These are phyloP conservation scores for Halichoerus grypus DNA, from an alignment of 2,113 vertebrate species.

Conservation along the genomic window DNA sequence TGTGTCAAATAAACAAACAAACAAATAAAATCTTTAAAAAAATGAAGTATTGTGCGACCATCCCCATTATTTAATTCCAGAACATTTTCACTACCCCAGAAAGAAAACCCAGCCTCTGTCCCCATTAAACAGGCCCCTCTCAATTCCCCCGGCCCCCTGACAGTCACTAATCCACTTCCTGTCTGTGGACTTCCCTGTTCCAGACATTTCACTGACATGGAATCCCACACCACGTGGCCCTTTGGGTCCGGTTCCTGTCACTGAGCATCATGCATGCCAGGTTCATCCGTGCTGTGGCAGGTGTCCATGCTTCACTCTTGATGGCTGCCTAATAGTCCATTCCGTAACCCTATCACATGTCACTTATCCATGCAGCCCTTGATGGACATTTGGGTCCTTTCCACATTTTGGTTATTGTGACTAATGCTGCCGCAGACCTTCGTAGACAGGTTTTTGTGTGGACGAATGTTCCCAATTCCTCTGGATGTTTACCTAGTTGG, in stretches of 20 bases:
- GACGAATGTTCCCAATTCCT: not conserved
- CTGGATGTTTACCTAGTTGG: not conserved
- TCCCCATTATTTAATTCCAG: not conserved
- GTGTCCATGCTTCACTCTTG: not conserved
- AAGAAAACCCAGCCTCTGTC: not conserved
- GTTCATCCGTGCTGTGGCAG: accelerated
- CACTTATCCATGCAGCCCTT: not conserved
- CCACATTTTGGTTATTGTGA: not conserved
- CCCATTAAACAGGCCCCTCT: not conserved
- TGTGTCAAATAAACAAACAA: too few species aligned
- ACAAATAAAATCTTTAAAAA: too few species aligned
- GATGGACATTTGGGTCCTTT: not conserved
- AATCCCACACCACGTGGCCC: accelerated
- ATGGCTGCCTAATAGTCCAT: not conserved
- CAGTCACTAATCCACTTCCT: not conserved
- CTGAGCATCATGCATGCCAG: not conserved
- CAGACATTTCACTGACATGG: not conserved
- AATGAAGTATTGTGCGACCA: not conserved
- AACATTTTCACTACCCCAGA: not conserved
- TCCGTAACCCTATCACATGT: not conserved
- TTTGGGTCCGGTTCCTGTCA: not conserved
- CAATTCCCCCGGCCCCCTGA: not conserved
- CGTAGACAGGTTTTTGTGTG: too few species aligned
- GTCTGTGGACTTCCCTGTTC: not conserved
- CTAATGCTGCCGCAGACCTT: not conserved